phyloP scores from a whole-genome alignment of 2,797 vertebrate genomes.

The Basileuterus tristriatus region DNA sequence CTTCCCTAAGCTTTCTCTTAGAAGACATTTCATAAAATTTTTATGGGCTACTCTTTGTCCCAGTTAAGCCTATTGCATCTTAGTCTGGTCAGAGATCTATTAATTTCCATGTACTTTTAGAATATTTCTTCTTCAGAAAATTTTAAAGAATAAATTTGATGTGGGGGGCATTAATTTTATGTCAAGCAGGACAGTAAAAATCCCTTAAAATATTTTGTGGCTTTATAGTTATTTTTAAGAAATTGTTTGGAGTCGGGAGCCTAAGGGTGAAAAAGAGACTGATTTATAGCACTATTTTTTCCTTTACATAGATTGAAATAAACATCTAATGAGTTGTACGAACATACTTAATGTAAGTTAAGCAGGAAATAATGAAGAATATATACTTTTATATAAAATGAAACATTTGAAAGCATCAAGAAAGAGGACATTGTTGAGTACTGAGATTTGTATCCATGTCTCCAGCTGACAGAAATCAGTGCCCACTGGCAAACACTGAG shows the following conservation, averaged over 20 bases:
- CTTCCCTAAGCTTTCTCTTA: neutral
- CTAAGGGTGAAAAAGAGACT: neutral
- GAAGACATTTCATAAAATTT: neutral
- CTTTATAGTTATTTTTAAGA: neutral
- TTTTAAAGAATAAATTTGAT: neutral
- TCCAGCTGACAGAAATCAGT: neutral
- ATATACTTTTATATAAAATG: neutral
- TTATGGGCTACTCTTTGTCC: neutral
- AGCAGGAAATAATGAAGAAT: neutral
- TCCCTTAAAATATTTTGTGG: neutral
- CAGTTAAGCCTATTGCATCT: neutral
- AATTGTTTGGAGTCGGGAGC: neutral
- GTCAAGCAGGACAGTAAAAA: neutral
- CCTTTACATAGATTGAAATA: neutral
- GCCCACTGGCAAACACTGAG: neutral
- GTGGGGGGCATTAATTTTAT: neutral
- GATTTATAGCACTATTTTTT: neutral
- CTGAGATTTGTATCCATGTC: neutral
- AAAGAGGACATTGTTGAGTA: neutral
- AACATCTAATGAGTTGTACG: neutral
- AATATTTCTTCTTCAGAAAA: neutral
- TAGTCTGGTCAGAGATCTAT: neutral
- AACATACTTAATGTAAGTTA: rapidly evolving
- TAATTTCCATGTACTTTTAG: neutral
- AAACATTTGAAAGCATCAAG: neutral